Evolutionary conservation across 2,888 invertebrate genomes (phyloP), one percentile per base, ranked within the genome.

Genomic region (Lasioglossum villosulum): DNA sequence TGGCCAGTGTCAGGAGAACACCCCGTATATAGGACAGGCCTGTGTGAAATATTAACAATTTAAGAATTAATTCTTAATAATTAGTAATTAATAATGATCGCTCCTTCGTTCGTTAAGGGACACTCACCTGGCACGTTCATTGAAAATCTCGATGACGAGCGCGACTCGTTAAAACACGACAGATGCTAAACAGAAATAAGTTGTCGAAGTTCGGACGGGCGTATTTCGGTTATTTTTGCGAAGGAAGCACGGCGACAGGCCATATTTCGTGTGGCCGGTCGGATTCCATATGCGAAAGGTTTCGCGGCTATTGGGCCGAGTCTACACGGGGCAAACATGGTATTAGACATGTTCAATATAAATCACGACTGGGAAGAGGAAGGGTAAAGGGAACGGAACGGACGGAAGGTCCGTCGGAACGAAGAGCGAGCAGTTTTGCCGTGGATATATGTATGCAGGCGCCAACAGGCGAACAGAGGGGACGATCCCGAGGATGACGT

Each of bases 401-500:
- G 34, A 68, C 68, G 56, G 73, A 79, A 86, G 83, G 75, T 77
- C 71, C 52, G 80, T 75, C 83, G 66, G 73, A 88, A 84, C 86
- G 84, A 88, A 80, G 73, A 83, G 78, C 86, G 68, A 75, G 72
- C 80, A 87, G 79, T 89, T 88, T 88, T 84, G 80, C 83, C 27
- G 74, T 72, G 75, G 80, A 80, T 83, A 75, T 82, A 85, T 71
- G 80, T 82, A 84, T 71, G 71, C 80, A 83, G 80, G 75, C 82
- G 80, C 72, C 79, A 59, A 82, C 39, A 71, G 80, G 52, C 52
- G 70, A 42, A 70, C 75, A 39, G 48, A 39, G n/a, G 68, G 82
- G 78, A 52, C 71, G 78, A 70, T 76, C 45, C 88, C 52, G 91
- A 91, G 90, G 92, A 88, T 88, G 90, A 92, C 92, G 91, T 88